Evolutionary conservation across 2,888 invertebrate genomes (phyloP), one percentile per base, ranked within the genome.

Genomic region (Torymus texanus): DNA sequence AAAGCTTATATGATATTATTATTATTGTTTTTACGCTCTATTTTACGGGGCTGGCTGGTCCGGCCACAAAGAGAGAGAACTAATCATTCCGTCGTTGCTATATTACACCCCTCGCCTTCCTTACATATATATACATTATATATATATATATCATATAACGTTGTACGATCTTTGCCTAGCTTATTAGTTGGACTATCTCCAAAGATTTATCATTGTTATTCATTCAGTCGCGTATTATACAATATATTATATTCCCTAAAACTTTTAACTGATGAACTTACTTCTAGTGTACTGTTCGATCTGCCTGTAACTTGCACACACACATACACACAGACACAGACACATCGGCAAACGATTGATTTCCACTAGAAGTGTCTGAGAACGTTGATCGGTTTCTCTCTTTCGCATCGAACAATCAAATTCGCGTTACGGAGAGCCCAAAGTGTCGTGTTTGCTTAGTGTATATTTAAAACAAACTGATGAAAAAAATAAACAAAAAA

Each of bases 41-140:
- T 79, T 74, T 41, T 29, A 41, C 12, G 79, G 82, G 75, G 78
- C 87, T 87, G 88, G 88, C 88, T 86, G 88, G 88, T 79, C 88
- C 88, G 86, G 87, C 59, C 80, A 50, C 62, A 58, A 56, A 75
- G 41, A 41, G 41, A 41, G 41, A 41, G 13, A 76, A 80, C 65
- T 79, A 74, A 81, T 81, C 81, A 81, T 81, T 81, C 79, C 82
- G 70, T 75, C 81, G 61, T 77, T 74, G 62, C 70, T 78, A 71
- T 21, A 68, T 76, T 76, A 79, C 55, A 61, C 24, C 59, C 56
- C 16, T 53, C 51, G 21, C 68, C 66, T 50, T 66, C 62, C 58
- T 53, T 29, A 13, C 16, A 61, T 75, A 24, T 24, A 24, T 24
- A 24, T 29, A 29, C 8, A 29, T n/a, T n/a, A n/a, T 29, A 29